Percentiles rank a stretch among this genome's conserved stretches.
phyloP scores from a whole-genome alignment of 2,888 invertebrate species.

The Drosophila colorata region DNA sequence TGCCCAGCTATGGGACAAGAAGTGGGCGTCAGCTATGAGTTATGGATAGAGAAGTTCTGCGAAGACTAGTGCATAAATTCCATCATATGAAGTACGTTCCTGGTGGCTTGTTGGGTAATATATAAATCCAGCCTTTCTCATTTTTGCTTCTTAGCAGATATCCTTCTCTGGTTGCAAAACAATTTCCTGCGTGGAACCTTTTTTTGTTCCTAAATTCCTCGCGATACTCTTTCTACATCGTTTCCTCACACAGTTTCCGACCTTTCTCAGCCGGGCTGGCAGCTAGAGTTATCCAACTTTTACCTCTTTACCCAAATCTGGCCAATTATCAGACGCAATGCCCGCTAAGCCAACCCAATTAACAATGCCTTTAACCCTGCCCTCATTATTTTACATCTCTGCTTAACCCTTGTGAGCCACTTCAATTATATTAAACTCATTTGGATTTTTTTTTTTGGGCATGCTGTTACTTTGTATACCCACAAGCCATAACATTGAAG shows the following conservation, averaged over 20 bases:
- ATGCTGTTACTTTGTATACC: conserved; percentile 14
- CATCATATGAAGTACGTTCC: no score
- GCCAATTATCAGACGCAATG: conserved; percentile 44
- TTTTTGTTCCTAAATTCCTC: not conserved
- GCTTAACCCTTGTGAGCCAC: conserved; percentile 55
- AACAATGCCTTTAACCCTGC: conserved; percentile 32
- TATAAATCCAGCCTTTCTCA: no score
- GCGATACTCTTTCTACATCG: not conserved
- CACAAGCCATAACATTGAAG: not conserved
- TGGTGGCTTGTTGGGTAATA: no score
- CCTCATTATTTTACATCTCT: conserved; percentile 40
- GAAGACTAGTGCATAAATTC: no score
- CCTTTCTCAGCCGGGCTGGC: not conserved
- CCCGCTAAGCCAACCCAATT: conserved; percentile 38
- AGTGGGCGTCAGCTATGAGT: conserved; percentile 16
- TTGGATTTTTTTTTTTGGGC: conserved; percentile 38
- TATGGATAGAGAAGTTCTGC: not conserved
- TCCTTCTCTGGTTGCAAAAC: not conserved
- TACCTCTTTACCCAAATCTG: conserved; percentile 7
- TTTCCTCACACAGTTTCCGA: conserved; percentile 1
- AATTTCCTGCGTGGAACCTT: not conserved
- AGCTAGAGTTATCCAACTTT: not conserved
- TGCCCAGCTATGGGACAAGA: conserved; percentile 1
- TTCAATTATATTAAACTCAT: conserved; percentile 71
- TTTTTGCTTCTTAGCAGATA: not conserved